Evolutionary conservation across 37 sponge, comb jelly and placozoan genomes (phyloP), one percentile per base, ranked within the genome.

Genomic region (Axinella damicornis): DNA sequence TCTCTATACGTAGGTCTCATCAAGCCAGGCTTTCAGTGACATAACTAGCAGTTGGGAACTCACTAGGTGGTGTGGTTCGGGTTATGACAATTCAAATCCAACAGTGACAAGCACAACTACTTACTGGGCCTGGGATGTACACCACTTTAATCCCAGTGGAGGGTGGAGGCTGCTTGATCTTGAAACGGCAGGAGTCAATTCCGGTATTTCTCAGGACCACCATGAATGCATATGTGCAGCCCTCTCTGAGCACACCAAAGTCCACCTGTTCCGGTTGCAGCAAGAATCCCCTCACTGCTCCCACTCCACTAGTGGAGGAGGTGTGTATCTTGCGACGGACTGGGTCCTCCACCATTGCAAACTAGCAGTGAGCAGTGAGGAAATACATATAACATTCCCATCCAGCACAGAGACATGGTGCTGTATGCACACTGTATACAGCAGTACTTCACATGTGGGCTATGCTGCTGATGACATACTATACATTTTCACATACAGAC

Each of bases 151-250:
- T 55, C 11, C 94, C 97, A 35, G 94, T 96, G 59, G 95, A 87
- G 27, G 92, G 92, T 35, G 94, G 97, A 11, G 94, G 94, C 53
- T 83, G 95, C 81, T 94, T 98, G 62, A 98, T 84, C 76, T 94
- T 93, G 75, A 85, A 96, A 5, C 94, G 84, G 37, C 92, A 85
- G 32, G 77, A 79, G 64, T 92, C 92, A 37, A 94, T 84, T 5
- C 98, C 98, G 39, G 81, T 69, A 35, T 98, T 98, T 76, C 82
- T 92, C 14, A 95, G 63, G 24, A 61, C 80, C 17, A 95, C 58
- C 1, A 83, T 79, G 32, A 37, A 58, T n/a, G 85, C 70, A 83
- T 98, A 98, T 20, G 78, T 87, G 40, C 85, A 85, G 21, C 91
- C 90, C 53, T 94, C 96, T 30, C 67, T 62, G 11, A 98, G 80